Conservation (phyloP, 2,113 vertebrate species). For the Otolemur garnettii region DNA sequence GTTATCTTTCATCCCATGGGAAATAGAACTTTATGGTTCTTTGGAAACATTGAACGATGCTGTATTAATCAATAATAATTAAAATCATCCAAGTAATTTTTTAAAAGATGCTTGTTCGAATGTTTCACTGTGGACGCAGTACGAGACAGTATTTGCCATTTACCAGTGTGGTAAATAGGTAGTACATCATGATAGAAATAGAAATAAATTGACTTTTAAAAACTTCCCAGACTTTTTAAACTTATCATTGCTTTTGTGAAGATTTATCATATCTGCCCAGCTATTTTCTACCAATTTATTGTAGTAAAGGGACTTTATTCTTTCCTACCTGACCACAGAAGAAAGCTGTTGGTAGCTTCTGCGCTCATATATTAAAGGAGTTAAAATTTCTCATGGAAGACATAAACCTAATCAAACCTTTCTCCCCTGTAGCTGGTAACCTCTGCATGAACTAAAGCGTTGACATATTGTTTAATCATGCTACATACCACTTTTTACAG, state of each 20-base stretch:
- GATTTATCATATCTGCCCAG: slow-evolving; percentile 75
- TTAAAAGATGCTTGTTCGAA: not conserved
- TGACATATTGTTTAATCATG: slow-evolving; percentile 93
- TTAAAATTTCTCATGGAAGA: slow-evolving; percentile 90
- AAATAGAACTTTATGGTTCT: not conserved
- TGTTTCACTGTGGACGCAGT: not conserved
- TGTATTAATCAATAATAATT: not conserved
- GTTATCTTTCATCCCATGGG: not conserved
- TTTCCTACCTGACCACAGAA: slow-evolving; percentile 81
- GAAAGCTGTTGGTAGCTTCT: slow-evolving; percentile 85
- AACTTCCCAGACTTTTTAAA: slow-evolving; percentile 65
- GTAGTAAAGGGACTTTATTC: slow-evolving; percentile 80
- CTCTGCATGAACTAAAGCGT: slow-evolving; percentile 91
- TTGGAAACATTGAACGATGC: not conserved
- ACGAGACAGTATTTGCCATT: not conserved
- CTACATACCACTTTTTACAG: slow-evolving; percentile 85
- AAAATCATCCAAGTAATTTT: slow-evolving; percentile 6
- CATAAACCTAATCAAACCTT: slow-evolving; percentile 92
- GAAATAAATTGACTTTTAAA: slow-evolving; percentile 62
- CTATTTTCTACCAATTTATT: slow-evolving; percentile 81
- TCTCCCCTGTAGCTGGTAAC: slow-evolving; percentile 91
- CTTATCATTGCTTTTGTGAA: slow-evolving; percentile 71
- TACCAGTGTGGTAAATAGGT: not conserved
- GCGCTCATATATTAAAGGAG: slow-evolving; percentile 84
- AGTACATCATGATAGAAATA: slow-evolving; percentile 21